Evolutionary conservation across 2,888 invertebrate genomes (phyloP), one percentile per base, ranked within the genome.

Genomic region (Branchipolynoe longqiensis): DNA sequence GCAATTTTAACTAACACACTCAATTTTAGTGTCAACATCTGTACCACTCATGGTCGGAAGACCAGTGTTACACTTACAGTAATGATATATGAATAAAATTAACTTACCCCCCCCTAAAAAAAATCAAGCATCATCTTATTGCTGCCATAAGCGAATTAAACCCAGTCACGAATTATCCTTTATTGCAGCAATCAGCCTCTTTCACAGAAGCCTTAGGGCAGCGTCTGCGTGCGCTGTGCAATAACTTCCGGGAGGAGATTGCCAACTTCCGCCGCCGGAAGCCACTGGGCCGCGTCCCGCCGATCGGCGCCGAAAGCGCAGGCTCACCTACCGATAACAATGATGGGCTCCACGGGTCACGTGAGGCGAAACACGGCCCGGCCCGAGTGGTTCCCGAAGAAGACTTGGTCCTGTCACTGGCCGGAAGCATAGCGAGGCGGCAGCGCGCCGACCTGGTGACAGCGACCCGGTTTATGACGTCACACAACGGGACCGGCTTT

Each of bases 391-490:
- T 69, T 0, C 6, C 33, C 38, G 69, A 69, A 22, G 38, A 38
- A 14, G 69, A 69, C 38, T 14, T 69, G 36, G n/a, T 69, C 6
- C n/a, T 69, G 38, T 36, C 69, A 4, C 12, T 69, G 12, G 69
- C 69, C 69, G 69, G 69, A 69, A 69, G 69, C 38, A 33, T 69
- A 12, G 69, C 69, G 14, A 18, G 38, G 38, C 69, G 69, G 0
- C 69, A 36, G 6, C 69, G 69, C 3, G 4, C n/a, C 4, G 14
- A 58, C 8, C 18, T 8, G 8, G 8, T 12, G 18, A 48, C 48
- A 18, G 18, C 8, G 8, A 18, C 8, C 8, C n/a, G n/a, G n/a
- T n/a, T n/a, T n/a, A 48, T 48, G 48, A 48, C 48, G 48, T 48
- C 48, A 48, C 48, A 48, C 18, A 8, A 8, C 8, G 48, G 18